Percentiles rank a stretch among this genome's conserved stretches.
Conservation (phyloP, 2,888 invertebrate genomes). For the Tenodera sinensis region DNA sequence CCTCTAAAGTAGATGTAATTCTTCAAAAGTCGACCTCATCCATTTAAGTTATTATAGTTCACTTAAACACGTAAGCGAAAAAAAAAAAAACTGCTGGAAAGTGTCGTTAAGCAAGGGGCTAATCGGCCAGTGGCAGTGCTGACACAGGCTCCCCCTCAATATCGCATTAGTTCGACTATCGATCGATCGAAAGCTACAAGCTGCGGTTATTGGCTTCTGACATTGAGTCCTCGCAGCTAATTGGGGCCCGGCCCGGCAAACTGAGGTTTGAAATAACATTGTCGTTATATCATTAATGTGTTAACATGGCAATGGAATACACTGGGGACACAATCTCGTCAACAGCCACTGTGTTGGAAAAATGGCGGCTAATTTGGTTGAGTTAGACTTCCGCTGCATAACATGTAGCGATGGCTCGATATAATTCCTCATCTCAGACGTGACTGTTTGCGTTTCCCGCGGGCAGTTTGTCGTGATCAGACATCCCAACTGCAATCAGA, state of each 20-base stretch:
- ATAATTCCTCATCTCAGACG: not conserved
- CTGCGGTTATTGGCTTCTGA: not conserved
- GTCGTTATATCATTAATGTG: not conserved
- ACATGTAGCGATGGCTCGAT: not conserved
- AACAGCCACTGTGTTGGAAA: not conserved
- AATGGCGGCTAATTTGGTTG: not conserved
- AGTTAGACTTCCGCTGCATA: not conserved
- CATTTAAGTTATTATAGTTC: not conserved
- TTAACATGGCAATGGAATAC: not conserved
- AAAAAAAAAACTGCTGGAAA: not conserved
- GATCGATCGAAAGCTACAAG: not conserved
- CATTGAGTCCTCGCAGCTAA: not conserved
- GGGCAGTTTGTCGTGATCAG: no score
- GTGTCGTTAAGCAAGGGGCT: not conserved
- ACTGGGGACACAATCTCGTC: not conserved
- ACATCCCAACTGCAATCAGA: no score
- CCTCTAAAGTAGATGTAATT: not conserved
- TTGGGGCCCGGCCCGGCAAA: not conserved
- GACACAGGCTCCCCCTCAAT: not conserved
- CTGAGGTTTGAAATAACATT: not conserved
- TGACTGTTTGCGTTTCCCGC: not conserved
- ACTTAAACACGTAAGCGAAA: not conserved
- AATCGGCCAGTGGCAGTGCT: not conserved
- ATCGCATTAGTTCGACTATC: not conserved
- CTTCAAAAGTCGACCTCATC: not conserved